These are phyloP conservation scores for Platygyra sinensis DNA, from an alignment of 64 coral and sea anemone genomes.

Conservation along the genomic window DNA sequence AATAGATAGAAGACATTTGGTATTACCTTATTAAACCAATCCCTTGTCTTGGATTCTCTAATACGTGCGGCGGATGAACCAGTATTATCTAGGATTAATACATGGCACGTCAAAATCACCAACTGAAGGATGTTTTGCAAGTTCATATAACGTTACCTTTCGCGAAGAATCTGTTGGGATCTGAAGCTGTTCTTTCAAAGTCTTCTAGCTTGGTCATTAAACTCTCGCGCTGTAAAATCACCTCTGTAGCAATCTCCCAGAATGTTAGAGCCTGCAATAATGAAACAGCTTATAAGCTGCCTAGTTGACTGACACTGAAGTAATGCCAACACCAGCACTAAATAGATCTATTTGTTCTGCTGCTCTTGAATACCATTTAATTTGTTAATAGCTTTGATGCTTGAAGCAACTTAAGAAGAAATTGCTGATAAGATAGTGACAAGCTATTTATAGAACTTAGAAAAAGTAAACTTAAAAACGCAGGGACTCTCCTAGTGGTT, in stretches of 20 bases:
- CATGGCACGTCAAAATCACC: not conserved
- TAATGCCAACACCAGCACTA: not conserved
- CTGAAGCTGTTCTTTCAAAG: constrained; percentile 91
- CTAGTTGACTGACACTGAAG: not conserved
- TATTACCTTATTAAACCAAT: constrained; percentile 80
- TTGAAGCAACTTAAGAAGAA: not conserved
- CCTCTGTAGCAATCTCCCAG: constrained; percentile 82
- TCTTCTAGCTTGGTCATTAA: constrained; percentile 95
- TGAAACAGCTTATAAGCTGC: not conserved
- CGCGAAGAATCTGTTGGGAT: constrained; percentile 96
- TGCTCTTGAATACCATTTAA: too few species aligned
- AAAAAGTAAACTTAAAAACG: too few species aligned
- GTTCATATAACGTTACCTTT: constrained; percentile 57
- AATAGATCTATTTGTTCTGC: not conserved
- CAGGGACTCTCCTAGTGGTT: too few species aligned
- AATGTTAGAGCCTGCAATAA: constrained; percentile 59
- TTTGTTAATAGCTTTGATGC: not conserved
- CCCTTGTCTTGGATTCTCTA: constrained; percentile 79
- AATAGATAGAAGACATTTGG: not conserved
- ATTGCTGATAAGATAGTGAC: too few species aligned
- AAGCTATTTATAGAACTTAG: too few species aligned
- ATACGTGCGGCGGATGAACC: constrained; percentile 80
- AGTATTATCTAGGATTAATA: constrained; percentile 40
- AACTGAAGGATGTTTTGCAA: not conserved
- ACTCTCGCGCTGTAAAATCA: constrained; percentile 81